Percentiles rank a stretch among this genome's conserved stretches.
phyloP scores from a whole-genome alignment of 1,140 invertebrate genomes.

The Drosophila melanogaster region Release_6_plus_ISO1_MT NT_033779.5:3154001-3154500 shows the following conservation, averaged over 20 bases:
- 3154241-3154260: slow-evolving; percentile 57
- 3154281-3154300: slow-evolving; percentile 19
- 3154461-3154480: no score
- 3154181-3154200: slow-evolving; percentile 74
- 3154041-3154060: slow-evolving; percentile 57
- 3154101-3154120: slow-evolving; percentile 23
- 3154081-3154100: slow-evolving; percentile 62
- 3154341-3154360: neutral
- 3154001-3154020: slow-evolving; percentile 29
- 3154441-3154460: no score
- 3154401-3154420: no score
- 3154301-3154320: neutral
- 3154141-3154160: slow-evolving; percentile 25
- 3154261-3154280: slow-evolving; percentile 75
- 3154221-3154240: slow-evolving; percentile 69
- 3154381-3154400: no score
- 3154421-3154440: no score
- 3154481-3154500: no score
- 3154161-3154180: slow-evolving; percentile 59
- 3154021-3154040: slow-evolving; percentile 36
- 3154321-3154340: slow-evolving; percentile 23
- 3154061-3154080: slow-evolving; percentile 74
- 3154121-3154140: slow-evolving; percentile 58
- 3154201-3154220: slow-evolving; percentile 79
- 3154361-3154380: neutral